These are phyloP conservation scores for Tachina fera DNA, from an alignment of 2,888 invertebrate species.

Conservation along the genomic window DNA sequence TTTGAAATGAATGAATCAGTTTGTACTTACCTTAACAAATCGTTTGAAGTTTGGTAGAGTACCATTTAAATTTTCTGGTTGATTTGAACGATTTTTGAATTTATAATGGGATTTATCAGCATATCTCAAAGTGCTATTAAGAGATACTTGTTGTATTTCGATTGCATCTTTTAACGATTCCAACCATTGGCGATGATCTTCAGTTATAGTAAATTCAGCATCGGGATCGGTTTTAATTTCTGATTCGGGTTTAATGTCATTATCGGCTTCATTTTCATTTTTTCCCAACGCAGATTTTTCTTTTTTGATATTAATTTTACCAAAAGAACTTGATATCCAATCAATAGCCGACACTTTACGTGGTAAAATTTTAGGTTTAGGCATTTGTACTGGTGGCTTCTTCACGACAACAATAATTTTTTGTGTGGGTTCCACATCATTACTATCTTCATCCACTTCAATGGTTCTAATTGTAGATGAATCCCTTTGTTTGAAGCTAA, in stretches of 20 bases:
- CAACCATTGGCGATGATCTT: conserved; percentile 75
- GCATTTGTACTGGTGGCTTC: conserved; percentile 58
- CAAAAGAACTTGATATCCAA: conserved; percentile 79
- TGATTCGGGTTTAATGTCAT: conserved; percentile 58
- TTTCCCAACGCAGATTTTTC: conserved; percentile 48
- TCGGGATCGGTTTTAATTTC: conserved; percentile 55
- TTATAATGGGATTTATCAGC: conserved; percentile 60
- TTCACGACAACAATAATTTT: conserved; percentile 67
- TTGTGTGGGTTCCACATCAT: conserved; percentile 73
- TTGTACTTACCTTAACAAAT: conserved; percentile 79
- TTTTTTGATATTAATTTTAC: conserved; percentile 73
- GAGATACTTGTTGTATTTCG: conserved; percentile 74
- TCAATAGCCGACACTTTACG: conserved; percentile 74
- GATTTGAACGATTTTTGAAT: conserved; percentile 35
- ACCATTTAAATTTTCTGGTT: conserved; percentile 64
- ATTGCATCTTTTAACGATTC: conserved; percentile 77
- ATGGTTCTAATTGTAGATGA: conserved; percentile 13
- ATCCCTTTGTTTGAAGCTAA: conserved; percentile 72
- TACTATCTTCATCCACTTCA: conserved; percentile 65
- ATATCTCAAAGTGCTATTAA: conserved; percentile 41
- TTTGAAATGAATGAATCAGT: not conserved
- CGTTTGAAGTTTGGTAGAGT: conserved; percentile 78
- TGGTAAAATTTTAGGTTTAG: conserved; percentile 74
- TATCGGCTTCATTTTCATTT: conserved; percentile 37
- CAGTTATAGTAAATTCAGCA: conserved; percentile 58